phyloP scores from a whole-genome alignment of 1,140 invertebrate genomes.

The Sinonovacula constricta region DNA sequence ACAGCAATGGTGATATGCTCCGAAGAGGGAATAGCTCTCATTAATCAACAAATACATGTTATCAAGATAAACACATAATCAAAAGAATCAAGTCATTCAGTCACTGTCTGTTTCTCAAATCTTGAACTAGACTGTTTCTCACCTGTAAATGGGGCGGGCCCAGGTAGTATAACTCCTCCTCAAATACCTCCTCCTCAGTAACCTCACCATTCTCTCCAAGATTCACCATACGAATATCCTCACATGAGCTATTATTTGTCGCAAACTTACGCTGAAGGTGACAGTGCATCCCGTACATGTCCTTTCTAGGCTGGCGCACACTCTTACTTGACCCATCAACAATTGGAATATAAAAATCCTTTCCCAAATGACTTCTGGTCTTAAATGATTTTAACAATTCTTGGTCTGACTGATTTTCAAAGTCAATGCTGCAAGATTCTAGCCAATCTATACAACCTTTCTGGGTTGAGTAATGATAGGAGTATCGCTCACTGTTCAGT shows the following conservation, averaged over 20 bases:
- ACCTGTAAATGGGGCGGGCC: slow-evolving; percentile 31
- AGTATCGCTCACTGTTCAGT: not conserved
- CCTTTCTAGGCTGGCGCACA: not conserved
- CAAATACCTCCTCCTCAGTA: slow-evolving; percentile 47
- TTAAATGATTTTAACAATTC: slow-evolving; percentile 17
- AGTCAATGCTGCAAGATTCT: slow-evolving; percentile 14
- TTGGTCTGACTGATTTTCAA: not conserved
- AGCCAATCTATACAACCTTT: slow-evolving; percentile 51
- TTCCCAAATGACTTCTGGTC: too few species aligned
- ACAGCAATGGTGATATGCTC: not conserved
- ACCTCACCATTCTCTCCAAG: slow-evolving; percentile 31
- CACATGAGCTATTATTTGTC: slow-evolving; percentile 30
- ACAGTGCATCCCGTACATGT: not conserved
- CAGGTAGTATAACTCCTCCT: slow-evolving; percentile 50
- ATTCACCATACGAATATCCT: slow-evolving; percentile 15
- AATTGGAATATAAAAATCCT: too few species aligned
- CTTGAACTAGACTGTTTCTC: not conserved
- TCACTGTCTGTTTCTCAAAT: not conserved
- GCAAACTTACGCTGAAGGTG: slow-evolving; percentile 41
- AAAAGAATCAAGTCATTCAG: not conserved
- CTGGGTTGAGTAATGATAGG: slow-evolving; percentile 30
- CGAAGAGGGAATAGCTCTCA: not conserved
- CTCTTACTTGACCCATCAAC: too few species aligned
- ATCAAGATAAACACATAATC: too few species aligned
- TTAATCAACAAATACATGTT: not conserved